Evolutionary conservation across 2,113 vertebrate genomes (phyloP), one percentile per base, ranked within the genome.

Genomic region (Otocyon megalotis): DNA sequence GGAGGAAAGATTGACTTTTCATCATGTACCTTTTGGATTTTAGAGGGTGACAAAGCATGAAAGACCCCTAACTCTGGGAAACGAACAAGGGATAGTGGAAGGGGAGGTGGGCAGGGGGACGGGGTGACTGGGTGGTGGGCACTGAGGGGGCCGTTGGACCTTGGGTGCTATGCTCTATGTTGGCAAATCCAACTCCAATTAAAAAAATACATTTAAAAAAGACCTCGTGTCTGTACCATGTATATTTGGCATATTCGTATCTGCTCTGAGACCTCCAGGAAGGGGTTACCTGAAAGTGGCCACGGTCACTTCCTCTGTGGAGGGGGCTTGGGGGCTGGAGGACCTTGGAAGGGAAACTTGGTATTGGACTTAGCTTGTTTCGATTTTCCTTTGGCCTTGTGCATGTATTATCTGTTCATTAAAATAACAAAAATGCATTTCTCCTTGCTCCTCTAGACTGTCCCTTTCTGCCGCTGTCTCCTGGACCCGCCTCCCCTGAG

Each of bases 401-500:
- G 19, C 5, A 3, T 43, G n/a, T 60, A 50, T 92, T 62, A 79
- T 3, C 54, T 67, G 37, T 24, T 83, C 24, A n/a, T 63, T 92
- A 71, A 90, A 80, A 93, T 60, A 81, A 86, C 56, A 79, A 62
- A 80, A 72, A 74, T 2, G 10, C 20, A 24, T 84, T 48, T 93
- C 43, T 63, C 17, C 37, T 35, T 35, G 56, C n/a, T 67, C 53
- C 16, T 87, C 28, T 12, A 43, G 19, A 50, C 43, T 43, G 43
- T 43, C 28, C 22, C 76, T 90, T 16, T 53, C 65, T 63, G 24
- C 22, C 0, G 0, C 7, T 71, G 15, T 63, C 37, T 82, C 30
- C 43, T n/a, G 26, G 53, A n/a, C 30, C 53, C 14, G 8, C 54
- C 32, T 26, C 4, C n/a, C 28, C 43, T 50, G 48, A 0, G 1